A percentile compares a stretch with the other conserved stretches of the same genome.
Conservation (phyloP, 2,888 invertebrate genomes). For the Julus scanicus region DNA sequence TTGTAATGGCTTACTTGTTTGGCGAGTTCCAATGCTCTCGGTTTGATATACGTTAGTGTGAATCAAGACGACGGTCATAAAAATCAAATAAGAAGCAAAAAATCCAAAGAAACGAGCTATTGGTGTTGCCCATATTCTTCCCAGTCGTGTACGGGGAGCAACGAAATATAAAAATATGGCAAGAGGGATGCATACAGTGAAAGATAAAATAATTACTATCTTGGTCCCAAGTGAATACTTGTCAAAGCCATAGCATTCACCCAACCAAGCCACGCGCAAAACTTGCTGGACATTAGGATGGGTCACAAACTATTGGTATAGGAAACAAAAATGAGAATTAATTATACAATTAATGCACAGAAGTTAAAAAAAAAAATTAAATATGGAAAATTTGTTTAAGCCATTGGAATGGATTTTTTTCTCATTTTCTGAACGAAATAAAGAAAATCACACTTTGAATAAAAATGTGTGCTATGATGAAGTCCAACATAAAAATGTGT, state of each 20-base stretch:
- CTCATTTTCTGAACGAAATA: too few species aligned
- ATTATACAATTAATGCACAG: neutral
- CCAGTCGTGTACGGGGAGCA: neutral
- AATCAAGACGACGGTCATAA: neutral
- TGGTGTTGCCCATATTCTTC: slow-evolving; percentile 40
- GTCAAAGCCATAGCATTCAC: neutral
- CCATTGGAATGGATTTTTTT: too few species aligned
- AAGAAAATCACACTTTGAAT: too few species aligned
- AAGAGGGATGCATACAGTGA: slow-evolving; percentile 41
- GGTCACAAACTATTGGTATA: neutral
- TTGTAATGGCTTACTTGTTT: slow-evolving; percentile 9
- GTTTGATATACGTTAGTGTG: neutral
- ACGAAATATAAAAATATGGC: slow-evolving; percentile 5
- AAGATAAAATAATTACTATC: neutral
- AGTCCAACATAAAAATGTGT: too few species aligned
- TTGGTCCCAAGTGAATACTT: neutral
- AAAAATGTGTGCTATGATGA: too few species aligned
- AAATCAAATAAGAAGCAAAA: slow-evolving; percentile 22
- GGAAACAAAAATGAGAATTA: neutral
- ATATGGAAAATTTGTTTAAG: too few species aligned
- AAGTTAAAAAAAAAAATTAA: too few species aligned
- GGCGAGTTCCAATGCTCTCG: neutral
- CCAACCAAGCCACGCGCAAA: neutral
- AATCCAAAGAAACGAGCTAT: neutral
- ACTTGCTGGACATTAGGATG: slow-evolving; percentile 46